A percentile compares a stretch with the other conserved stretches of the same genome.
Conservation (phyloP, 2,113 vertebrate species). For the Manacus vitellinus region DNA sequence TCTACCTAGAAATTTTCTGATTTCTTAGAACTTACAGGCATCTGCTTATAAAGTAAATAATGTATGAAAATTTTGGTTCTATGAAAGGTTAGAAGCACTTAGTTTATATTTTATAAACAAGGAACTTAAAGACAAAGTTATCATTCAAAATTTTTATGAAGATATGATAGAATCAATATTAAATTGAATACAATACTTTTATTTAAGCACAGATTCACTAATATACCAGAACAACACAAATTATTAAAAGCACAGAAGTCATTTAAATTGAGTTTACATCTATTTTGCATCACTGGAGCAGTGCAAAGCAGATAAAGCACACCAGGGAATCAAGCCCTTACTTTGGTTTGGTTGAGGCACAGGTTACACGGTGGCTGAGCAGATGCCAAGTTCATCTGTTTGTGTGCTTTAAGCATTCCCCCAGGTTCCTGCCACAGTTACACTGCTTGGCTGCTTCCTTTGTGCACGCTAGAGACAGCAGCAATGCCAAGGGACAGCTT, state of each 20-base stretch:
- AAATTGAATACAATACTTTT: neutral
- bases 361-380: neutral
- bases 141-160: neutral
- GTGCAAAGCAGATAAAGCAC: neutral
- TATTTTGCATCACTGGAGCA: neutral
- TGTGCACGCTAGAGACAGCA: neutral
- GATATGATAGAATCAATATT: neutral
- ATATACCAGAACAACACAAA: neutral
- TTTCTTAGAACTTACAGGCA: neutral
- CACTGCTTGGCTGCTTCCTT: neutral
- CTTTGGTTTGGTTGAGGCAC: rapidly evolving
- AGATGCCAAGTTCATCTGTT: neutral
- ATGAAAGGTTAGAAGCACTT: neutral
- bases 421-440: neutral
- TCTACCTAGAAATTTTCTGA: neutral
- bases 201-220: neutral
- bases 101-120: neutral
- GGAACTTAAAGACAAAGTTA: neutral
- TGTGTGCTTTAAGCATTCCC: neutral
- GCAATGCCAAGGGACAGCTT: neutral
- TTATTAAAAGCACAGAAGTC: neutral
- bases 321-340: neutral
- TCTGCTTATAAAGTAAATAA: slow-evolving; percentile 4
- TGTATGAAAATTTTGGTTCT: neutral
- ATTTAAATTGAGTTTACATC: neutral